Base-by-base conservation (phyloP, 2,888 invertebrate genomes). In the Anarsia innoxiella region DNA sequence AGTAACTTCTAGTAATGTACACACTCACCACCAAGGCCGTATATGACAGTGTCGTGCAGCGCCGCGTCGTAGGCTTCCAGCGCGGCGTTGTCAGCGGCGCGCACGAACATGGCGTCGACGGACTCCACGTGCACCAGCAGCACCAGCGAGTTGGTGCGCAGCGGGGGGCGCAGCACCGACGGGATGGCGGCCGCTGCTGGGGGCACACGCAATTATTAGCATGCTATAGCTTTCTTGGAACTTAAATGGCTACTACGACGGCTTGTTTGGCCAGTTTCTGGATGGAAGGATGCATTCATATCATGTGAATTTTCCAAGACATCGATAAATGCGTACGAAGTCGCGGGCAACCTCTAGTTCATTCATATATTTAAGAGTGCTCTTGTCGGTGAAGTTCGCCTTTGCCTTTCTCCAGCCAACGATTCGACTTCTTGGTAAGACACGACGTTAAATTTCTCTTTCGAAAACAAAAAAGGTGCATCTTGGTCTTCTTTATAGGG, bases 91-190 rank as follows among this genome's bases (percentile, higher is more conserved):
- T 51, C 61, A 0, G 57, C 45, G 0, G 59, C 46, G 0, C 77
- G 51, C 9, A 73, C 56, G 30, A 63, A 61, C 14, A 53, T 59
- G 1, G 53, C 48, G n/a, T 49, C 52, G 3, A 55, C 14, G 0
- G 49, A 44, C 1, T 56, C 44, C 6, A 56, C 65, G 2, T 72
- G 63, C 4, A 73, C 59, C 0, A 80, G 37, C 0, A 67, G 0
- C 12, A 77, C 74, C 1, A 32, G 30, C 0, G 51, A 26, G 2
- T 52, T 54, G 43, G 56, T 32, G 1, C 3, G 8, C 1, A 78
- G 9, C 0, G 38, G 26, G 0, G 78, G 79, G 0, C 80, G 69
- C 0, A 44, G 11, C 0, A 79, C 58, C 12, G 60, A 59, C 0
- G 75, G 66, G 0, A 65, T 51, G 1, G 2, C 9, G 0, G 36